Base-by-base conservation (phyloP, 2,888 invertebrate species). In the Caenorhabditis sp. region DNA sequence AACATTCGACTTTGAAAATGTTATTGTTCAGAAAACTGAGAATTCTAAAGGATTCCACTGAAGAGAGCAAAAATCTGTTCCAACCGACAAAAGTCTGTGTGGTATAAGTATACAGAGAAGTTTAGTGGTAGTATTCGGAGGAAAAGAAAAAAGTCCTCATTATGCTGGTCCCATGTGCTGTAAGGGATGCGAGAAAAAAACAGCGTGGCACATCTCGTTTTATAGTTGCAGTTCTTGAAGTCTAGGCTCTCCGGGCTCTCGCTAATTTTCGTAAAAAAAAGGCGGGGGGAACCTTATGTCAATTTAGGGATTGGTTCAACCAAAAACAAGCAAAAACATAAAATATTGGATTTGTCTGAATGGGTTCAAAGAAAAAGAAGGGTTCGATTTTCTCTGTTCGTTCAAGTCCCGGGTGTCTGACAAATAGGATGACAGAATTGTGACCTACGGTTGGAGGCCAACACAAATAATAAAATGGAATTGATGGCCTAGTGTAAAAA, bases 221-320 rank as follows among this genome's bases (percentile, higher is more conserved):
- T 79, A 79, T 79, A 35, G 79, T 64, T 79, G 70, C 79, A 79
- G 79, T 79, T 79, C 79, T 70, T 79, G 70, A 70, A 79, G 79
- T 79, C 70, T 70, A 79, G n/a, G 35, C 44, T 38, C 51, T n/a
- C 8, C 1, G 47, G 7, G 19, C 47, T 16, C 69, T 24, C 44
- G 64, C 44, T 70, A 70, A 64, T 70, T 79, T 76, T 59, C 54
- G 49, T 54, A 54, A 54, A 54, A 41, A n/a, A 68, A n/a, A 68
- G 58, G 24, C 31, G 56, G 66, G 24, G 44, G 68, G 77, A 70
- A 77, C 77, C 77, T 77, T 63, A 61, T 61, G 77, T 44, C 69
- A 69, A 70, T 77, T 77, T 77, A 70, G 69, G 77, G 68, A 77
- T 77, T 77, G 69, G 70, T 41, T 61, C 68, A 26, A 26, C 38